Conservation (phyloP, 2,888 invertebrate genomes). For the Meloe dianella region DNA sequence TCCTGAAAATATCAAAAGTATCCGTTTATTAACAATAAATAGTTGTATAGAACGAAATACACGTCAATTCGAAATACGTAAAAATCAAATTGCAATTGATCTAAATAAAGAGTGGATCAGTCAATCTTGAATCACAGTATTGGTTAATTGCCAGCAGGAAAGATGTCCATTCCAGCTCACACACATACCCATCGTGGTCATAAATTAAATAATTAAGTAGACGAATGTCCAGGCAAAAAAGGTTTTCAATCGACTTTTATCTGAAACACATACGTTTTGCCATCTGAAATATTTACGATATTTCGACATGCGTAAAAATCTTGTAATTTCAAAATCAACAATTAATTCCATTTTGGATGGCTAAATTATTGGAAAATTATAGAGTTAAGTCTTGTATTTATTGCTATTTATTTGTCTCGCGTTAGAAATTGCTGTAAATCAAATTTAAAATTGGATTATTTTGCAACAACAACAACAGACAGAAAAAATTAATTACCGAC, state of each 20-base stretch:
- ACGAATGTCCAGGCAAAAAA: too few species aligned
- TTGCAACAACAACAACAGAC: slow-evolving; percentile 5
- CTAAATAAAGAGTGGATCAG: slow-evolving; percentile 62
- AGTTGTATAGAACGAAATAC: slow-evolving; percentile 14
- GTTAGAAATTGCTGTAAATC: neutral
- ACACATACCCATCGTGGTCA: neutral
- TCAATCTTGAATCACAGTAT: slow-evolving; percentile 57
- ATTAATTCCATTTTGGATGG: too few species aligned
- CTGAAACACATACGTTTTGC: neutral
- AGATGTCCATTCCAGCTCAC: slow-evolving; percentile 14
- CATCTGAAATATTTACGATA: neutral
- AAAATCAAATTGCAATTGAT: slow-evolving; percentile 52
- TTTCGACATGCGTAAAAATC: neutral
- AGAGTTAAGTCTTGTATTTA: neutral
- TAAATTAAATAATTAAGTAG: neutral
- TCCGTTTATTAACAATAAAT: neutral
- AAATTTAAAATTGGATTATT: neutral
- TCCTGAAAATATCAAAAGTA: slow-evolving; percentile 15
- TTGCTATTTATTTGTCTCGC: neutral
- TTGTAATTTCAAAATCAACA: neutral
- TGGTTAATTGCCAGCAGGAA: slow-evolving; percentile 55
- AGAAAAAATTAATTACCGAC: slow-evolving; percentile 17
- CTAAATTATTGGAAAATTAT: too few species aligned
- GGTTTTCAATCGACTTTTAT: slow-evolving; percentile 16
- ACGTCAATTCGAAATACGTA: slow-evolving; percentile 33